Percentiles rank a stretch among this genome's conserved stretches.
These are phyloP conservation scores for Pterostichus madidus DNA, from an alignment of 2,888 invertebrate genomes.

Conservation along the genomic window DNA sequence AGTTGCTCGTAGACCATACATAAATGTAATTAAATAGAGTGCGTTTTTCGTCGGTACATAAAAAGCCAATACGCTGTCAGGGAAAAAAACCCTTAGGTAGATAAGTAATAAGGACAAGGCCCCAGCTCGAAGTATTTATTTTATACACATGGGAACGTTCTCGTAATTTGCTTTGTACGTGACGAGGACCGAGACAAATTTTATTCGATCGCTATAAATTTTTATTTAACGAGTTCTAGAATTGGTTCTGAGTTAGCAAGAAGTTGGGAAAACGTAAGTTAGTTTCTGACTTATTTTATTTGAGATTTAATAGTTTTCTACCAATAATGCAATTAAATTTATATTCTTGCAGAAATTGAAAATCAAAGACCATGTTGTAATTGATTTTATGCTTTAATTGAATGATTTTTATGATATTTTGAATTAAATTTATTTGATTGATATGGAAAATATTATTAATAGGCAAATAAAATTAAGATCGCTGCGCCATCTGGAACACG, in stretches of 20 bases:
- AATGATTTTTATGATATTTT: neutral
- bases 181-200: slow-evolving; percentile 23
- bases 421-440: neutral
- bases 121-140: slow-evolving; percentile 30
- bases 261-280: slow-evolving; percentile 1
- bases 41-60: slow-evolving; percentile 41
- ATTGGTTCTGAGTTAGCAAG: neutral
- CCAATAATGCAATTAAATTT: neutral
- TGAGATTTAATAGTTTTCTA: neutral
- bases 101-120: slow-evolving; percentile 37
- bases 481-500: too few relatives aligned
- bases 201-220: slow-evolving; percentile 37
- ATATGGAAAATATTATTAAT: neutral
- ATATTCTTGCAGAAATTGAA: neutral
- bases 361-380: neutral
- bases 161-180: slow-evolving; percentile 27
- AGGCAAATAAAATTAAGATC: too few relatives aligned
- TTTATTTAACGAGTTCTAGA: slow-evolving; percentile 20
- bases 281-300: neutral
- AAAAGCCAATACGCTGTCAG: slow-evolving; percentile 19
- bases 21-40: slow-evolving; percentile 43
- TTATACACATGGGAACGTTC: slow-evolving; percentile 25
- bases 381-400: neutral
- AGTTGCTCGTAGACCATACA: slow-evolving; percentile 42
- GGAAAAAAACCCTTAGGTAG: slow-evolving; percentile 41